Evolutionary conservation across 2,888 invertebrate species (phyloP), one percentile per base, ranked within the genome.

Genomic region (Drosophila tripunctata): DNA sequence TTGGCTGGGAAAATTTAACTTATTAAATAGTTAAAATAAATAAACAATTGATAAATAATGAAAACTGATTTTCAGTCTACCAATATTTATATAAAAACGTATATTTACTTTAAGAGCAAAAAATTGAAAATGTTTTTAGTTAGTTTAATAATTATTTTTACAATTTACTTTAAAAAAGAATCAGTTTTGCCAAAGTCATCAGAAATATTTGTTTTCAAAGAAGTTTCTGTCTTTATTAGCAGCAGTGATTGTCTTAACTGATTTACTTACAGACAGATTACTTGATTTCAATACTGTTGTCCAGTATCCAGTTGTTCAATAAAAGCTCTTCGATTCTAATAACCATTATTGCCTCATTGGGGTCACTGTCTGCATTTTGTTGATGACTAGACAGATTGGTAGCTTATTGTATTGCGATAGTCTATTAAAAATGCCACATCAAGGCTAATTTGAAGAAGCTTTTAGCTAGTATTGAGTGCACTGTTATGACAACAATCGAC

Each of bases 341-440:
- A 36, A 33, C n/a, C 33, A 35, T 33, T 14, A 41, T 19, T 55
- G 35, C n/a, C 21, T 19, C 2, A n/a, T 12, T 7, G 10, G 36
- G 15, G 8, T 27, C 6, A 1, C 21, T 36, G 6, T 22, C 33
- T 31, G 38, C 8, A 8, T 21, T 33, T 24, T 2, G 36, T 21
- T 19, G 3, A 21, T 31, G 14, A 24, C 19, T 63, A 10, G 21
- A 15, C 24, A 15, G 17, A 8, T 12, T 24, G 31, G 14, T 10
- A 12, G 66, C 38, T 40, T 27, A 48, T 50, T 22, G 21, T 31
- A 40, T 38, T 62, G 24, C 12, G 38, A 30, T 47, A 45, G 72
- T 19, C 64, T 10, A 56, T 72, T 56, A 51, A 33, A 41, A 36
- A 45, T 65, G 45, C 51, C 40, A 15, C 51, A 24, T 1, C 56